Percentiles rank a stretch among this genome's conserved stretches.
phyloP scores from a whole-genome alignment of 2,113 vertebrate genomes.

The Holacanthus passer region DNA sequence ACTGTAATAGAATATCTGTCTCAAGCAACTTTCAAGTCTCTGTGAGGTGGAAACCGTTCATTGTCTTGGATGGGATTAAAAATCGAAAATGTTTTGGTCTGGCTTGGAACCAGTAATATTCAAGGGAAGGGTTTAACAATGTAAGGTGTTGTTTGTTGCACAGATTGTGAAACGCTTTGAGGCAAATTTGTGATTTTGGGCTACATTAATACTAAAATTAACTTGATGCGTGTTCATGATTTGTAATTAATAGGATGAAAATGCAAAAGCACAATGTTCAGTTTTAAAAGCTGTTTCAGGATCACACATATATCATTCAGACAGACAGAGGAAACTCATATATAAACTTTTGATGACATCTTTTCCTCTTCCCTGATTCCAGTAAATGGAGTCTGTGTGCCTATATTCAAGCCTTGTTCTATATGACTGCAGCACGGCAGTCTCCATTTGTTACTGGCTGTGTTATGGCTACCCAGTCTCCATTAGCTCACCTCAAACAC shows the following conservation, averaged over 20 bases:
- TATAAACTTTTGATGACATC: conserved; percentile 2
- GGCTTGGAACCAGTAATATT: neutral
- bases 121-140: neutral
- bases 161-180: neutral
- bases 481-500: conserved; percentile 54
- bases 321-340: conserved; percentile 1
- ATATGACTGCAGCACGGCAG: conserved; percentile 23
- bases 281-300: neutral
- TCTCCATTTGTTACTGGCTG: conserved; percentile 42
- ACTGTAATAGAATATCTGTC: neutral
- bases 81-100: neutral
- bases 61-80: neutral
- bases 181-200: neutral
- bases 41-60: neutral
- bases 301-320: neutral
- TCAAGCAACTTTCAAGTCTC: neutral
- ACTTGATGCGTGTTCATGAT: neutral
- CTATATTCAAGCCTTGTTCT: neutral
- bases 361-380: conserved; percentile 24
- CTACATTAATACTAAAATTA: neutral
- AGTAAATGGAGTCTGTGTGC: conserved; percentile 27
- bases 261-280: neutral
- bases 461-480: conserved; percentile 40
- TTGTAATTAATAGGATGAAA: neutral
- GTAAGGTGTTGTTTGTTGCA: neutral